Conservation (phyloP, 64 coral and sea anemone genomes). For the Catalaphyllia jardinei region DNA sequence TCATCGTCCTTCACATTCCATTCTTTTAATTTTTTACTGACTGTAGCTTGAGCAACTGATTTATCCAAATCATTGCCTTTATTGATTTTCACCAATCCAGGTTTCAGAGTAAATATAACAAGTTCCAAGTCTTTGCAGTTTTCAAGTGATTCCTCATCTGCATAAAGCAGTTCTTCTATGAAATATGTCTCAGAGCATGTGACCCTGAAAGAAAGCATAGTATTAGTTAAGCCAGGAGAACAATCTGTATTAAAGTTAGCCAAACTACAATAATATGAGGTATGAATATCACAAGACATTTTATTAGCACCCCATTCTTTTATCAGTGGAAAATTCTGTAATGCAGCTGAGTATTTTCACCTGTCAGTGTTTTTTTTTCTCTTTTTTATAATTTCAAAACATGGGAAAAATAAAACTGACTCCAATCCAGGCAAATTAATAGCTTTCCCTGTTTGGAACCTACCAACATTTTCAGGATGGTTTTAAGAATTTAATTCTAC, state of each 20-base stretch:
- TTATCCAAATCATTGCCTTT: background rate
- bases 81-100: background rate
- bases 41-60: background rate
- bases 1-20: background rate
- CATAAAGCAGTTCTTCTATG: constrained; percentile 92
- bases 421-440: no score
- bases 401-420: no score
- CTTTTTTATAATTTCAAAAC: no score
- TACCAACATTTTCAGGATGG: no score
- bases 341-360: no score
- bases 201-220: constrained; percentile 57
- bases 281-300: no score
- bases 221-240: background rate
- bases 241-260: background rate
- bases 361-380: no score
- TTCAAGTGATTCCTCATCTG: constrained; percentile 71
- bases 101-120: constrained; percentile 46
- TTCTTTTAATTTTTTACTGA: background rate
- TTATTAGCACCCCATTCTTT: no score
- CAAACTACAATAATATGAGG: no score
- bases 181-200: constrained; percentile 83
- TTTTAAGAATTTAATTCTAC: no score
- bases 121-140: constrained; percentile 74
- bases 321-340: no score
- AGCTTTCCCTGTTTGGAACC: no score